A percentile compares a stretch with the other conserved stretches of the same genome.
These are phyloP conservation scores for Sepiola atlantica DNA, from an alignment of 2,888 invertebrate species.

Conservation along the genomic window DNA sequence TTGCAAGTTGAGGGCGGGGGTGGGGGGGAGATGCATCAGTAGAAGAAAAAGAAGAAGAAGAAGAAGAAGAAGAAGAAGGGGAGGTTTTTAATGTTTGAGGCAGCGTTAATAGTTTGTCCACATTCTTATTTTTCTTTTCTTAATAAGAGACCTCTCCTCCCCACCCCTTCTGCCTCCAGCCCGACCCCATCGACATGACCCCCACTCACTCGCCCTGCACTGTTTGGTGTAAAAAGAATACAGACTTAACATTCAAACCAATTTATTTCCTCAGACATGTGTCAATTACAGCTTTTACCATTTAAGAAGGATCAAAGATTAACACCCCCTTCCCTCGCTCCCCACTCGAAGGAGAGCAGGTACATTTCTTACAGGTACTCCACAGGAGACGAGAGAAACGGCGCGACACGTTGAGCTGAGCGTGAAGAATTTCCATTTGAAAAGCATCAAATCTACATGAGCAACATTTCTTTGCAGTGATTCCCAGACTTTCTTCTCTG, in stretches of 20 bases:
- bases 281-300: constrained; percentile 33
- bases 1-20: background rate
- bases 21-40: background rate
- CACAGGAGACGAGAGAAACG: background rate
- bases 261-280: constrained; percentile 37
- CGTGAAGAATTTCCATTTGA: background rate
- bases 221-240: background rate
- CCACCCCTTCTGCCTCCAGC: too few relatives aligned
- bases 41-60: background rate
- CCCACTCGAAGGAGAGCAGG: background rate
- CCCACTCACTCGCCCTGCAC: background rate
- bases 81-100: background rate
- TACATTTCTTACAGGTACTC: background rate
- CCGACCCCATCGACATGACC: too few relatives aligned
- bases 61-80: background rate
- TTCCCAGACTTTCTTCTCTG: too few relatives aligned
- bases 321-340: background rate
- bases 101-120: constrained; percentile 24
- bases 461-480: background rate
- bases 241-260: background rate
- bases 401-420: background rate
- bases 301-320: constrained; percentile 33
- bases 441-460: background rate
- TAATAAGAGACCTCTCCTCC: background rate
- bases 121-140: constrained; percentile 6